A percentile compares a stretch with the other conserved stretches of the same genome.
phyloP scores from a whole-genome alignment of 2,113 vertebrate genomes.

The Coracopsis vasa region DNA sequence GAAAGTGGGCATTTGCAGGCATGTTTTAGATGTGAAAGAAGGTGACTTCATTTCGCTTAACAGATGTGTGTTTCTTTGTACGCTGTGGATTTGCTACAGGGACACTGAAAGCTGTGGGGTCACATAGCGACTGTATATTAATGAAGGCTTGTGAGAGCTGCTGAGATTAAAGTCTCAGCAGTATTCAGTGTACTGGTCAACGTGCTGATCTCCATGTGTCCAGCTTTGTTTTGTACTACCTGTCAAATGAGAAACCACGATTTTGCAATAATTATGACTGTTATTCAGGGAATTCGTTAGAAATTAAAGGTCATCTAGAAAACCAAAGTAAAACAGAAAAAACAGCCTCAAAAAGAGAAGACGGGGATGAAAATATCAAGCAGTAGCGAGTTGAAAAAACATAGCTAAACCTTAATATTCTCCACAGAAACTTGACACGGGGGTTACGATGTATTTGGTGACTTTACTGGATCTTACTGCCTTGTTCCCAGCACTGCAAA shows the following conservation, averaged over 20 bases:
- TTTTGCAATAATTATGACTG: slow-evolving; percentile 29
- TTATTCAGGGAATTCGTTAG: background rate
- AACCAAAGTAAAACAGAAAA: background rate
- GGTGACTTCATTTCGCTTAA: background rate
- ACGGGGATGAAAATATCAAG: background rate
- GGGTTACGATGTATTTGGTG: background rate
- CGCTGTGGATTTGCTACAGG: background rate
- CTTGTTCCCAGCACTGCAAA: background rate
- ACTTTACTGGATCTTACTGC: background rate
- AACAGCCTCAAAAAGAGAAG: background rate
- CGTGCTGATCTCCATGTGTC: background rate
- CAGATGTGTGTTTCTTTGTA: background rate
- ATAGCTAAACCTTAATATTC: background rate
- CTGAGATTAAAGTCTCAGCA: background rate
- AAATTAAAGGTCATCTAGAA: slow-evolving; percentile 3
- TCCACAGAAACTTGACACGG: background rate
- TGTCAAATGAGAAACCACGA: background rate
- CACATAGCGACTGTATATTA: background rate
- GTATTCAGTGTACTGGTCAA: background rate
- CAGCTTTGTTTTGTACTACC: background rate
- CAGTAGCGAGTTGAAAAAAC: background rate
- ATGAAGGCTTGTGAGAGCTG: background rate
- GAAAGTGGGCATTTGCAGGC: background rate
- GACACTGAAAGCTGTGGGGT: background rate
- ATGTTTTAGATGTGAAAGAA: background rate